Base-by-base conservation (phyloP, 2,113 vertebrate species). In the Muscicapa adusta region DNA sequence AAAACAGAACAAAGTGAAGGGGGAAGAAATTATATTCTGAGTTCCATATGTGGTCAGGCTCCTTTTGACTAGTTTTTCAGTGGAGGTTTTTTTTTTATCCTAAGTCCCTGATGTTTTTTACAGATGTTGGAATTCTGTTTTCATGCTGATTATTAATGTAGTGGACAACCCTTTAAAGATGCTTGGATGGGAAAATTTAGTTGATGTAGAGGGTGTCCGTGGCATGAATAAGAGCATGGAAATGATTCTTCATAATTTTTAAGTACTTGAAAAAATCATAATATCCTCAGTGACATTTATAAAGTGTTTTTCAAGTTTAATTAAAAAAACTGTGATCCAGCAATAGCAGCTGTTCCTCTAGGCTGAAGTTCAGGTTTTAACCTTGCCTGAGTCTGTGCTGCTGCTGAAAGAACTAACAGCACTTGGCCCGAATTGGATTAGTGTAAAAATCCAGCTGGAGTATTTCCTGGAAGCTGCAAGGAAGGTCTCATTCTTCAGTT, bases 361-460 rank as follows among this genome's bases (percentile, higher is more conserved):
- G 74, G 66, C 89, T 95, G 88, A 72, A 68, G 45, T 89, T 96
- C 77, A 91, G 53, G 9, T 87, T 89, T 91, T 78, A 85, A 45
- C 70, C 58, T 79, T 87, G 70, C 16, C 22, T 60, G 63, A 71
- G 50, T 36, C 60, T 67, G 4, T 86, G 60, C 47, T 93, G 68
- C 38, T 83, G 57, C 68, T 91, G 83, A 15, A 92, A 75, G 65
- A 81, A 51, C 61, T 72, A 56, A 63, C 9, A 81, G 66, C 22
- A 5, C 66, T 94, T 3, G 15, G n/a, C 40, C 53, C 9, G 38
- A 71, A 77, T 71, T 38, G 66, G 73, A 71, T 91, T 84, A 87
- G 28, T 8, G 10, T 60, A 36, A 2, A 23, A 85, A 81, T 95
- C 91, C 73, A 94, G 60, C 87, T 87, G 93, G 87, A 78, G 53